Conservation (phyloP, 2,797 vertebrate genomes). For the Hirundo rustica region DNA sequence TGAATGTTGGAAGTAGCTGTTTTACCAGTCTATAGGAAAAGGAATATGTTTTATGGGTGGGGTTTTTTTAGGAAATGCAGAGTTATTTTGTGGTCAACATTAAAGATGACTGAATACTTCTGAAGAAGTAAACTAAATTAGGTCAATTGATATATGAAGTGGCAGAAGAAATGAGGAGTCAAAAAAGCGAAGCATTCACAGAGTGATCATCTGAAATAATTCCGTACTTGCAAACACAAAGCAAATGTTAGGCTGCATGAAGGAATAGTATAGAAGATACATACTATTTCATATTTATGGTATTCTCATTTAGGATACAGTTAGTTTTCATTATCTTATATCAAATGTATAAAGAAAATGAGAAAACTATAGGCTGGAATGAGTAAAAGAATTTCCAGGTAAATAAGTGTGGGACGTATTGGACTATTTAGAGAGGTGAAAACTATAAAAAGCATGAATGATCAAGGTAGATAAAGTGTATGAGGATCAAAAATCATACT, state of each 20-base stretch:
- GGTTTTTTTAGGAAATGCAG: not conserved
- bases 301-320: not conserved
- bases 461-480: not conserved
- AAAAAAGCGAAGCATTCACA: not conserved
- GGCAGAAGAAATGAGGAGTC: not conserved
- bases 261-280: not conserved
- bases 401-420: not conserved
- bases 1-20: not conserved
- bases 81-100: not conserved
- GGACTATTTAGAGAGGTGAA: not conserved
- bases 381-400: not conserved
- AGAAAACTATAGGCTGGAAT: not conserved
- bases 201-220: not conserved
- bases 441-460: not conserved
- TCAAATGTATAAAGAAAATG: not conserved
- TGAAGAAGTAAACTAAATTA: not conserved
- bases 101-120: not conserved
- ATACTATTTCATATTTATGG: not conserved
- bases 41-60: not conserved
- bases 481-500: not conserved
- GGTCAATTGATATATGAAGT: not conserved
- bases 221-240: not conserved
- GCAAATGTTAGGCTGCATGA: not conserved
- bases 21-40: not conserved
- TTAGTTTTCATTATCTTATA: not conserved